A percentile compares a stretch with the other conserved stretches of the same genome.
These are phyloP conservation scores for Bos indicus DNA, from an alignment of 2,113 vertebrate genomes.

Conservation along the genomic window DNA sequence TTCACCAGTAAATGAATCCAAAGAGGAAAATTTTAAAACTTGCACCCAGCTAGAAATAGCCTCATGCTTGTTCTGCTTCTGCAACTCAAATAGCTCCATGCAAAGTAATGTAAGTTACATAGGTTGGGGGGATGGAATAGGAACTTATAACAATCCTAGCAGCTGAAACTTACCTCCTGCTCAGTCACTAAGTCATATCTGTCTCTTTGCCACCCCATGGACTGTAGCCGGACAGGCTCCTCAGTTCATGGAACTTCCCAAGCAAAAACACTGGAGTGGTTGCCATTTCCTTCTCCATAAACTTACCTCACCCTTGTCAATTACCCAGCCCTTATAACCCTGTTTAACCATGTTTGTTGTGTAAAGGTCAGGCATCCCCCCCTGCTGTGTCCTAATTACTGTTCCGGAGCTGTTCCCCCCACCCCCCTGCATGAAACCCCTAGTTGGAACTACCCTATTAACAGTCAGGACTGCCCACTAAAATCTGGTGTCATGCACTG, in stretches of 20 bases:
- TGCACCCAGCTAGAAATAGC: neutral
- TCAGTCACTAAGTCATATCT: neutral
- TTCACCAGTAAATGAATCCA: neutral
- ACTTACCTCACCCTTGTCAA: neutral
- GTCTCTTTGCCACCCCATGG: neutral
- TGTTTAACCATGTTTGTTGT: neutral
- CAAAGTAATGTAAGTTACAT: neutral
- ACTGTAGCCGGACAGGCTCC: neutral
- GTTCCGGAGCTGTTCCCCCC: neutral
- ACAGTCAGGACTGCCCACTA: neutral
- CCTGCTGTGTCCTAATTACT: neutral
- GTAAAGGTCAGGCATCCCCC: neutral
- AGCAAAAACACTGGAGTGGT: neutral
- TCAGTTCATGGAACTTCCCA: neutral
- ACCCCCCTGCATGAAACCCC: neutral
- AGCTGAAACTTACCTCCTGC: neutral
- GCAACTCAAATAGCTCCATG: neutral
- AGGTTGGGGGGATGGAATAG: neutral
- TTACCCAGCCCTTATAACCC: neutral
- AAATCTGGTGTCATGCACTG: neutral
- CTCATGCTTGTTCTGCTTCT: neutral
- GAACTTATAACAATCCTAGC: neutral
- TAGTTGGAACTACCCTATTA: neutral
- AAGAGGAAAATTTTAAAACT: neutral
- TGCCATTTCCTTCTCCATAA: neutral